These are phyloP conservation scores for Sphaeramia orbicularis DNA, from an alignment of 2,797 vertebrate genomes.

Conservation along the genomic window DNA sequence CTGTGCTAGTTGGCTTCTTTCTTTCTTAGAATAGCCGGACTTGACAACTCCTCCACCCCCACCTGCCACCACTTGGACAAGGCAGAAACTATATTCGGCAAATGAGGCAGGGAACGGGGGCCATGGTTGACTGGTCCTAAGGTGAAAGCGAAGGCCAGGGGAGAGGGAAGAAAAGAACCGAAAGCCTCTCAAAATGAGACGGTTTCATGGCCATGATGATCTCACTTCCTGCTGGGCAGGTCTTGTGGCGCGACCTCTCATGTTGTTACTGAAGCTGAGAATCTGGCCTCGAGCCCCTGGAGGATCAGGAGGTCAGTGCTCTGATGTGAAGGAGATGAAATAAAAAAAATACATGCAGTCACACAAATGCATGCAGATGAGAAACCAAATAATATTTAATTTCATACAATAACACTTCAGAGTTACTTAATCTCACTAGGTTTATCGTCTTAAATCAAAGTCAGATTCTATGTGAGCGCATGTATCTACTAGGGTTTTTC, in stretches of 20 bases:
- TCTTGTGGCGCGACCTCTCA: slow-evolving; percentile 50
- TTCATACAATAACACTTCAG: slow-evolving; percentile 14
- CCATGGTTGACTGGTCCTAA: slow-evolving; percentile 65
- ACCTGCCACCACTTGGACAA: slow-evolving; percentile 68
- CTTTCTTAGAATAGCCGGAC: slow-evolving; percentile 50
- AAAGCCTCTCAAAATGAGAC: slow-evolving; percentile 50
- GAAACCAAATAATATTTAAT: slow-evolving; percentile 16
- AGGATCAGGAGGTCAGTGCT: slow-evolving; percentile 29
- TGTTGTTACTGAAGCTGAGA: slow-evolving; percentile 39
- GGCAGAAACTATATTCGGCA: slow-evolving; percentile 72
- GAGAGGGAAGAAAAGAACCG: slow-evolving; percentile 41
- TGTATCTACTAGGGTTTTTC: slow-evolving; percentile 10
- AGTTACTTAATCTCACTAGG: slow-evolving; percentile 26
- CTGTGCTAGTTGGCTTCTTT: slow-evolving; percentile 24
- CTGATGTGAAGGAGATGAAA: slow-evolving; percentile 25
- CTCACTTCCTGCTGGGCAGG: slow-evolving; percentile 58
- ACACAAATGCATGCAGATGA: slow-evolving; percentile 14
- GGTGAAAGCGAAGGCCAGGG: slow-evolving; percentile 57
- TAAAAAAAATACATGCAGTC: slow-evolving; percentile 7
- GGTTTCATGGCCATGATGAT: slow-evolving; percentile 60
- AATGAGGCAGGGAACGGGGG: slow-evolving; percentile 71
- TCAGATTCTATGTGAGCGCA: neutral
- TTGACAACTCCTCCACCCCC: slow-evolving; percentile 64
- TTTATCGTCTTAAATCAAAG: slow-evolving; percentile 11
- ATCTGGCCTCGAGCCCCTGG: slow-evolving; percentile 6